These are phyloP conservation scores for Caloenas nicobarica DNA, from an alignment of 2,113 vertebrate species.

Conservation along the genomic window DNA sequence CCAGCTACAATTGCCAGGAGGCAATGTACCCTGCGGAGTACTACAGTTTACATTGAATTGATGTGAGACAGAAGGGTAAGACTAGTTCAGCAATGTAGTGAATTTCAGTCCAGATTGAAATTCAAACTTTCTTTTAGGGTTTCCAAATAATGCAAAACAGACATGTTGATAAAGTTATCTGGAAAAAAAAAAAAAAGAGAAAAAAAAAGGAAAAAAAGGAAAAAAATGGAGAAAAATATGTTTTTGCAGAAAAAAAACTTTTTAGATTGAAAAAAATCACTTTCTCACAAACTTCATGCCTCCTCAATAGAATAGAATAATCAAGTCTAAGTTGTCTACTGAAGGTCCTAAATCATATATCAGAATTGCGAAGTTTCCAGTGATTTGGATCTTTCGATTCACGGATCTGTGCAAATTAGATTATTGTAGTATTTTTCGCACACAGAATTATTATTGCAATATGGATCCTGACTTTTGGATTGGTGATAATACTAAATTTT, in stretches of 20 bases:
- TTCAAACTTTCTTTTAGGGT: not conserved
- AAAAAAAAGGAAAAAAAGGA: not conserved
- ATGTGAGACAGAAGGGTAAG: not conserved
- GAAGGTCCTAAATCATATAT: not conserved
- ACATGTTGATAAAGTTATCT: not conserved
- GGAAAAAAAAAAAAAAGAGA: rapidly evolving
- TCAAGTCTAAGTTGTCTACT: not conserved
- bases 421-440: not conserved
- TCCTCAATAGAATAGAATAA: not conserved
- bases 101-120: not conserved
- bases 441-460: not conserved
- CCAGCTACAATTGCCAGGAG: not conserved
- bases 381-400: not conserved
- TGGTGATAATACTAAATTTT: not conserved
- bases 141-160: not conserved
- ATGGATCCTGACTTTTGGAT: not conserved
- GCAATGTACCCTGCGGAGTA: not conserved
- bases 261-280: not conserved
- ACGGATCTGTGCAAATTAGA: not conserved
- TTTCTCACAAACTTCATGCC: not conserved
- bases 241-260: not conserved
- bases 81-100: not conserved
- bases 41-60: not conserved
- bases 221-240: too few species aligned
- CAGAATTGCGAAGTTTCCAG: not conserved